phyloP scores from a whole-genome alignment of 1,140 invertebrate genomes.

The Acyrthosiphon pisum region DNA sequence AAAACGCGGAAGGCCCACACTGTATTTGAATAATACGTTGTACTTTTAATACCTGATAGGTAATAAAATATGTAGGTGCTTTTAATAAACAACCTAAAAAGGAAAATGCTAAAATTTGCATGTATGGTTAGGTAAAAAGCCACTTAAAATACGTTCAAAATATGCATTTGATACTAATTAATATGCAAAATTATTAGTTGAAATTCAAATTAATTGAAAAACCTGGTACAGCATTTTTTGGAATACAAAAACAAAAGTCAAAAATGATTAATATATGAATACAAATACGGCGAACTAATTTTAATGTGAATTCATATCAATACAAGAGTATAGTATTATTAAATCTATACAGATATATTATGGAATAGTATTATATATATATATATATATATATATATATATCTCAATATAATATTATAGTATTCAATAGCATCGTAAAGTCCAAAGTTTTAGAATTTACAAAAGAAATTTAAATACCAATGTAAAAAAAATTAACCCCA shows the following conservation, averaged over 20 bases:
- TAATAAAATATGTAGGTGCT: neutral
- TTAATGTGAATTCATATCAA: neutral
- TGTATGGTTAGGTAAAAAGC: neutral
- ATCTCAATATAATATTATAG: neutral
- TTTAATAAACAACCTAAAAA: neutral
- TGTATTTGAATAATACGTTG: neutral
- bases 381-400: neutral
- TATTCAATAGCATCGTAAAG: neutral
- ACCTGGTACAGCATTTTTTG: neutral
- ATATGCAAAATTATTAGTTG: neutral
- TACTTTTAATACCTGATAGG: neutral
- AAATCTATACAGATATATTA: too few relatives aligned
- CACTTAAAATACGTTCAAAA: neutral
- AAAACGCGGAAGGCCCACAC: neutral
- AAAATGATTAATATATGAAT: neutral
- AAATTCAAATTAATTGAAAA: conserved; percentile 9
- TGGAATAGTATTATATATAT: neutral
- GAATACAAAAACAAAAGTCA: neutral
- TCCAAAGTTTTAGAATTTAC: neutral
- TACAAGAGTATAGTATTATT: neutral
- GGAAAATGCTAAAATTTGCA: neutral
- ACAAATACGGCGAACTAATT: neutral
- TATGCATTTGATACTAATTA: neutral
- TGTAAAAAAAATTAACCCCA: neutral
- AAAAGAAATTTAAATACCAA: conserved; percentile 19